Base-by-base conservation (phyloP, 2,113 vertebrate species). In the Salminus brasiliensis region DNA sequence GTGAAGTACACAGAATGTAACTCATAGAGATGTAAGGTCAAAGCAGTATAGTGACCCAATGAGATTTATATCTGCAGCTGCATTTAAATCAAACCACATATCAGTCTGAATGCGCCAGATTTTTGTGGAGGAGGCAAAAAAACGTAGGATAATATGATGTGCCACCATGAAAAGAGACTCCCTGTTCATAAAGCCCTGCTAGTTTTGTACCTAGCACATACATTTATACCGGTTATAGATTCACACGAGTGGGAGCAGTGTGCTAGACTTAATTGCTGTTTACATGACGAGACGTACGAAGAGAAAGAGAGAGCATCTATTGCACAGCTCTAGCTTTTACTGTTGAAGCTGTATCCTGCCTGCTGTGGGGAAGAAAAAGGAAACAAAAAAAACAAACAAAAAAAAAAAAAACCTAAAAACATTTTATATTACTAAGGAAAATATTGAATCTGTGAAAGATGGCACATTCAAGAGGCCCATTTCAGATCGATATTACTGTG, bases 401-500 rank as follows among this genome's bases (percentile, higher is more conserved):
- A 91, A 72, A 82, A 82, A 87, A 80, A 39, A 82, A 87, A 74
- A 76, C 81, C 84, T 77, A 45, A 81, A 71, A 84, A 77, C 71
- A 53, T 60, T 87, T 85, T 78, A 70, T 85, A 85, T 85, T 80
- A 53, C 59, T 66, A 57, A 74, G 55, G 84, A 85, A 85, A 90
- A 89, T 86, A 86, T 83, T 84, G 86, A 92, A 88, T 87, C 79
- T 87, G 87, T 91, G 88, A 95, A 96, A 93, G 93, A 95, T 90
- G 95, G 94, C 94, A 96, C 94, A 92, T 93, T 88, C 95, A 95
- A 93, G 93, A 92, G 93, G 90, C 92, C 94, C 95, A 95, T 95
- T 96, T 94, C 94, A 95, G 95, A 94, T 95, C 94, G 95, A 97
- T 97, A 96, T 94, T 95, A 95, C 94, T 97, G 96, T 98, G 95